A percentile compares a stretch with the other conserved stretches of the same genome.
phyloP scores from a whole-genome alignment of 2,113 vertebrate genomes.

The Acrocephalus arundinaceus region DNA sequence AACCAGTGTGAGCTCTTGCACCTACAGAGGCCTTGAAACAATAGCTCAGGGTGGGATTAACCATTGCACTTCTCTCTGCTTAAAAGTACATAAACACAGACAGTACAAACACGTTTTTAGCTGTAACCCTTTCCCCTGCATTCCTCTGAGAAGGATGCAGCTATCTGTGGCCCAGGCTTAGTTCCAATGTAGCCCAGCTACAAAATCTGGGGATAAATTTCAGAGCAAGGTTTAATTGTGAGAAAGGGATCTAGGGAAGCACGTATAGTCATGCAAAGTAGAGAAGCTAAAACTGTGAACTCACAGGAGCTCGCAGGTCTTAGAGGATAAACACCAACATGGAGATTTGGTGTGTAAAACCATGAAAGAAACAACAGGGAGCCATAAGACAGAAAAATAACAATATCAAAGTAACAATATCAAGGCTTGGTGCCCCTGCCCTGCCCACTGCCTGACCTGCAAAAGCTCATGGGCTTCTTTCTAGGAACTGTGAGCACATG shows the following conservation, averaged over 20 bases:
- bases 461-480: neutral
- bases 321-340: neutral
- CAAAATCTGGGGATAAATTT: neutral
- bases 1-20: neutral
- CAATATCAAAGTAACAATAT: neutral
- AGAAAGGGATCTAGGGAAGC: neutral
- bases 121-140: neutral
- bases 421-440: rapidly evolving
- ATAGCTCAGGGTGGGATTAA: neutral
- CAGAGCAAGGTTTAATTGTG: neutral
- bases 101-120: neutral
- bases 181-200: neutral
- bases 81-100: neutral
- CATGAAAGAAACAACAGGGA: neutral
- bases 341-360: neutral
- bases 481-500: neutral
- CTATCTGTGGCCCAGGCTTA: neutral
- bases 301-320: neutral
- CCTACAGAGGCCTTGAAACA: neutral
- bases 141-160: neutral
- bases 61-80: neutral
- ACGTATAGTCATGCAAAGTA: neutral
- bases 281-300: neutral
- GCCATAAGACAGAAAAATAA: neutral
- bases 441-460: neutral